A percentile compares a stretch with the other conserved stretches of the same genome.
phyloP scores from a whole-genome alignment of 2,113 vertebrate genomes.

The Aptenodytes patagonicus region DNA sequence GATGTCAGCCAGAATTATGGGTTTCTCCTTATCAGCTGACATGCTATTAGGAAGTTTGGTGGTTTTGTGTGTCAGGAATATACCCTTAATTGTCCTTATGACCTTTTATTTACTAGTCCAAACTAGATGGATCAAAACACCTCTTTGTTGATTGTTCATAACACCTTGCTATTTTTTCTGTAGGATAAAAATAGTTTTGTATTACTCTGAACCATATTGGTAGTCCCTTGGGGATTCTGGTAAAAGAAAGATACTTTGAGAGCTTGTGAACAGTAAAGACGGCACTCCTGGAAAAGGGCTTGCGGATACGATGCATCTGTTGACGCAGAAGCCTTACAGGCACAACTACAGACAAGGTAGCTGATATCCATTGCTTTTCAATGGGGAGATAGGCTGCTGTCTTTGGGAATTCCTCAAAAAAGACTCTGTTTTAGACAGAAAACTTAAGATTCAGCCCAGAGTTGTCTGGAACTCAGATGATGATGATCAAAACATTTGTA shows the following conservation, averaged over 20 bases:
- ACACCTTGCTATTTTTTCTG: background rate
- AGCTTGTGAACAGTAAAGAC: background rate
- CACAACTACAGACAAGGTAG: background rate
- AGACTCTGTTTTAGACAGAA: background rate
- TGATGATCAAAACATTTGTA: background rate
- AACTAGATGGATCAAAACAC: background rate
- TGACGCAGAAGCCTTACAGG: background rate
- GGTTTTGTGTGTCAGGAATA: background rate
- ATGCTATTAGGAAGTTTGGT: background rate
- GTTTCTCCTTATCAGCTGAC: background rate
- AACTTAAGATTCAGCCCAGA: background rate
- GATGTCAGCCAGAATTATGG: background rate
- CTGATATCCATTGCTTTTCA: background rate
- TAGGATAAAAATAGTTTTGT: background rate
- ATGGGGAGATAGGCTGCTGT: background rate
- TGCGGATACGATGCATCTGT: background rate
- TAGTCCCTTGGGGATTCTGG: background rate
- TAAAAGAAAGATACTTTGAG: background rate
- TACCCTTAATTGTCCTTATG: background rate
- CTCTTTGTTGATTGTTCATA: background rate
- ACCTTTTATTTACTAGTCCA: background rate
- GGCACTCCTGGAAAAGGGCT: background rate
- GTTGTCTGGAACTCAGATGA: background rate
- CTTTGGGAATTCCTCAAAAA: background rate
- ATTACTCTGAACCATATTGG: background rate